A percentile compares a stretch with the other conserved stretches of the same genome.
These are phyloP conservation scores for Euschistus heros DNA, from an alignment of 1,140 invertebrate species.

Conservation along the genomic window DNA sequence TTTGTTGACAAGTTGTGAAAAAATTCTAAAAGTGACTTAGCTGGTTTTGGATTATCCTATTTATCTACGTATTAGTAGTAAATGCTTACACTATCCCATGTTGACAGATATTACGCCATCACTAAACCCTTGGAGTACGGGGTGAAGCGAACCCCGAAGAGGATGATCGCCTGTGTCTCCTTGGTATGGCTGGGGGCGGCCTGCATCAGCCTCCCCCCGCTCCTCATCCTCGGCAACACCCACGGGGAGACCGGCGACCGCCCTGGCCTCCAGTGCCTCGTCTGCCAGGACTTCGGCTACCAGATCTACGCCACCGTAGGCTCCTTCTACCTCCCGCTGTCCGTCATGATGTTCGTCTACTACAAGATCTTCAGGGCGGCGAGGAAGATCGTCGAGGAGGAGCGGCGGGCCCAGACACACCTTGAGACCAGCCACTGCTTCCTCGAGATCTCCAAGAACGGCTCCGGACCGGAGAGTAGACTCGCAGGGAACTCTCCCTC, in stretches of 20 bases:
- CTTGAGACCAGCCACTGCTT: slow-evolving; percentile 63
- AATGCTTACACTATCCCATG: no score
- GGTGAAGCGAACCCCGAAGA: slow-evolving; percentile 68
- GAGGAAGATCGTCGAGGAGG: slow-evolving; percentile 70
- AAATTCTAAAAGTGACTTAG: no score
- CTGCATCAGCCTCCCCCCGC: slow-evolving; percentile 77
- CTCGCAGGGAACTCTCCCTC: slow-evolving; percentile 40
- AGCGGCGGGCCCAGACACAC: slow-evolving; percentile 72
- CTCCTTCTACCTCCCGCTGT: slow-evolving; percentile 79
- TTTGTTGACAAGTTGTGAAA: no score
- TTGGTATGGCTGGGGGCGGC: slow-evolving; percentile 83
- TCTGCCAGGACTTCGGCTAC: slow-evolving; percentile 78
- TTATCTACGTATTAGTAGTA: no score
- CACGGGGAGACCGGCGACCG: slow-evolving; percentile 44
- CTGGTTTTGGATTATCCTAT: no score
- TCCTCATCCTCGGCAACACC: slow-evolving; percentile 80
- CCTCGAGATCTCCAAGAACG: slow-evolving; percentile 55
- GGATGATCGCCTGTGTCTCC: slow-evolving; percentile 74
- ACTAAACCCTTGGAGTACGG: slow-evolving; percentile 83
- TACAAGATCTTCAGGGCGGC: slow-evolving; percentile 83
- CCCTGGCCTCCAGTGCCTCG: slow-evolving; percentile 57
- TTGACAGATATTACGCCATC: slow-evolving; percentile 68
- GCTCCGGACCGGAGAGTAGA: slow-evolving; percentile 49
- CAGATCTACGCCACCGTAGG: slow-evolving; percentile 76
- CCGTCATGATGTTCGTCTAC: slow-evolving; percentile 84